These are phyloP conservation scores for Cynopterus brachyotis DNA, from an alignment of 2,113 vertebrate genomes.

Conservation along the genomic window DNA sequence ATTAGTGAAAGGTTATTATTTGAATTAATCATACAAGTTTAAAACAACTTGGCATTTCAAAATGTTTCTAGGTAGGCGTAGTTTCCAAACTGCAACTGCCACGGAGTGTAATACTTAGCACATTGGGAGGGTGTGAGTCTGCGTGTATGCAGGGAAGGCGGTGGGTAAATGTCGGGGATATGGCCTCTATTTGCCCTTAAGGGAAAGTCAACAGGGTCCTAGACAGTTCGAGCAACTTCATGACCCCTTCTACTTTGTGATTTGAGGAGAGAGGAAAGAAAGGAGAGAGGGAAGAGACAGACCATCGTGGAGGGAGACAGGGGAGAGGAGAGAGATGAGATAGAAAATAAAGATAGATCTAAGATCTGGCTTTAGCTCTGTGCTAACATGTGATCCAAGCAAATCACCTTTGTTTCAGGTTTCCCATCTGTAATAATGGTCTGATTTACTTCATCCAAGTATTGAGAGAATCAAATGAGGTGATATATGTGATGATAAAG, in stretches of 20 bases:
- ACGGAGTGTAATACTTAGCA: neutral
- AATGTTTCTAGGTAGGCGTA: constrained; percentile 79
- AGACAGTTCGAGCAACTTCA: neutral
- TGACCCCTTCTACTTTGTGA: neutral
- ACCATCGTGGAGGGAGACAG: neutral
- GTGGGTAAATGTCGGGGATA: neutral
- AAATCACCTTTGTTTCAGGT: neutral
- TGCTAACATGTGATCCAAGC: neutral
- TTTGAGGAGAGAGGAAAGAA: neutral
- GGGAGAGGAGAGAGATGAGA: neutral
- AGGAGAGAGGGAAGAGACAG: neutral
- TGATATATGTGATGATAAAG: neutral
- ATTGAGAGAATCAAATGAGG: neutral
- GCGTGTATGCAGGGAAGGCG: neutral
- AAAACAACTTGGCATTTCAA: constrained; percentile 80
- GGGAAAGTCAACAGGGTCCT: neutral
- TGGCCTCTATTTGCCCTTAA: neutral
- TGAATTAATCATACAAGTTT: constrained; percentile 80
- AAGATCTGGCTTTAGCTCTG: neutral
- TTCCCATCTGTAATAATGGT: neutral
- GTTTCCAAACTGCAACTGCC: constrained; percentile 73
- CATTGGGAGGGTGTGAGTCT: neutral
- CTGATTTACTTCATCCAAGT: neutral
- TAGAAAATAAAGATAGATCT: neutral
- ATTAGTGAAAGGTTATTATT: constrained; percentile 81